Evolutionary conservation across 2,888 invertebrate species (phyloP), one percentile per base, ranked within the genome.

Genomic region (Monoplex corrugatus): DNA sequence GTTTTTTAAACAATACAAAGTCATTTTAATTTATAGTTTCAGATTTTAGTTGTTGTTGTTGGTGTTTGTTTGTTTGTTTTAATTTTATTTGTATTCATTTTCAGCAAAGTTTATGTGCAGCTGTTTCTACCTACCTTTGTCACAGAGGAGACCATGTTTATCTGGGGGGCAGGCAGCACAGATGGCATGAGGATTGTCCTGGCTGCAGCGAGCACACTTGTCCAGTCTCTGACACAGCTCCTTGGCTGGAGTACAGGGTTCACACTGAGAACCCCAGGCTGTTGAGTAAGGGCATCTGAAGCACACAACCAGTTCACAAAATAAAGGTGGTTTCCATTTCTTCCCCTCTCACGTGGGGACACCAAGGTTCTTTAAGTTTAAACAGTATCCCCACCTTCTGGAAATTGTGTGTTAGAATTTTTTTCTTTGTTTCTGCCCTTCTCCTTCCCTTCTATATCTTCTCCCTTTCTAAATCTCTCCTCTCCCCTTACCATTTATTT

Each of bases 121-220:
- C n/a, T 28, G n/a, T 44, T 43, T 43, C 72, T 72, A 19, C 72
- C 19, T 35, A 87, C 78, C 87, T 32, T 80, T 35, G 13, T 86
- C 38, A 57, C 87, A 87, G 87, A 28, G 45, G 23, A 50, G 28
- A 10, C 87, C 87, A 3, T 38, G 23, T 40, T 82, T 45, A 40
- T 80, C 87, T 0, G 82, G 82, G 2, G 78, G 87, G 63, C 87
- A 87, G 35, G 40, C 63, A 6, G 80, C 50, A 43, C 87, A 87
- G 50, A 87, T 82, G 50, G 40, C 87, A 16, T 45, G 28, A 38
- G 82, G 80, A 63, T 87, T 87, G 87, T 82, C 3, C 16, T n/a
- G 57, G 50, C 5, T 19, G 57, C 87, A 87, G 13, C 87, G 35
- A 5, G 78, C 19, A 10, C 87, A 87, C 40, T 87, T 38, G 40